Conservation (phyloP, 2,113 vertebrate genomes). For the Sinosuthora webbiana region DNA sequence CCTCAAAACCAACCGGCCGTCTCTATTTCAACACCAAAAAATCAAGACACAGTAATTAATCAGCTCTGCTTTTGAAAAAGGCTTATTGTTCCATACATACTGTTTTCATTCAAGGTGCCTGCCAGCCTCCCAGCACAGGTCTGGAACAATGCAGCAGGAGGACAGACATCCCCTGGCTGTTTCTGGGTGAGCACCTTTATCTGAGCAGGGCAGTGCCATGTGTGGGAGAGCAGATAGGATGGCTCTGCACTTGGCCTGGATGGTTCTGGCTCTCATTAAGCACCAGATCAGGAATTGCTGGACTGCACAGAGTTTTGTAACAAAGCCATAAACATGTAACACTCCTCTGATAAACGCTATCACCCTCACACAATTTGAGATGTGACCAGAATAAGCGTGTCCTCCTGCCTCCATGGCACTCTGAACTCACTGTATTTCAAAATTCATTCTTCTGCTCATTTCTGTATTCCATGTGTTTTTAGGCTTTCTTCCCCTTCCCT, state of each 20-base stretch:
- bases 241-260: not conserved
- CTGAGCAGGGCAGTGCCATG: not conserved
- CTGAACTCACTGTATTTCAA: rapidly evolving
- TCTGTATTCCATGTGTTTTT: not conserved
- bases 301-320: not conserved
- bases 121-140: not conserved
- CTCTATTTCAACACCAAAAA: not conserved
- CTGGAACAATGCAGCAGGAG: not conserved
- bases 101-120: not conserved
- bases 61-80: not conserved
- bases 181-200: not conserved
- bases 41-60: not conserved
- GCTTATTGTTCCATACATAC: not conserved
- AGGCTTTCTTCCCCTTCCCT: not conserved
- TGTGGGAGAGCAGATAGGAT: not conserved
- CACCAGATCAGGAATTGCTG: not conserved
- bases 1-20: not conserved
- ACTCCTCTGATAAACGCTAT: not conserved
- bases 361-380: not conserved
- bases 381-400: not conserved
- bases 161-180: not conserved
- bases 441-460: not conserved
- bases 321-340: not conserved
- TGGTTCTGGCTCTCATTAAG: not conserved
- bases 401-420: not conserved